Base-by-base conservation (phyloP, 2,888 invertebrate genomes). In the Amblyteles armatorius region DNA sequence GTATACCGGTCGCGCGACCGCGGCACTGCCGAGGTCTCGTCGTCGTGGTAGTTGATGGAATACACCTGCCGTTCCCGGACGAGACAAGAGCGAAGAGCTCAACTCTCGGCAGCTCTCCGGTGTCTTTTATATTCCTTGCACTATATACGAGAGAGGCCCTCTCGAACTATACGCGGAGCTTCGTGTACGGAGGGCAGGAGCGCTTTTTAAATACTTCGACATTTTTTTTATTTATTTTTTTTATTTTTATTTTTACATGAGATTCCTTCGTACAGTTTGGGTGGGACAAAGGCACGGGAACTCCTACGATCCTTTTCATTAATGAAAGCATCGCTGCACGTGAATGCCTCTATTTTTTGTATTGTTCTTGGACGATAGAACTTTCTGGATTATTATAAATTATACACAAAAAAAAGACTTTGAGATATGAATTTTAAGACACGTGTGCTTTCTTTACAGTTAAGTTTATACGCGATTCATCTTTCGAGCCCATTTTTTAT, bases 11-110 rank as follows among this genome's bases (percentile, higher is more conserved):
- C 71, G 52, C 72, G 55, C 60, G 60, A 57, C 26, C 13, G 44
- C 29, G 60, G 44, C 60, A 60, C n/a, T 60, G 44, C 44, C 60
- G 33, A n/a, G 63, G 19, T 67, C 29, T 60, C 60, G 77, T 69
- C 81, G 60, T 84, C 72, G 72, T 67, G 57, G 55, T 79, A 60
- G 72, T 63, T 63, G 33, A 63, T 69, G 67, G 36, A 73, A 80
- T 84, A 83, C 85, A 85, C 87, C 87, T 85, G 87, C 87, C 78
- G 79, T 67, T 72, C 69, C 82, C 22, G 84, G 63, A 79, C 80
- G 79, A 84, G 82, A 84, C 87, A 85, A 83, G 83, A 85, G 68
- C 55, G 60, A 65, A 40, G 69, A 77, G 82, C 80, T 77, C 80
- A 65, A 77, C 72, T 81, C 81, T 81, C 74, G 55, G 78, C 71